These are phyloP conservation scores for Parnassius glacialis DNA, from an alignment of 2,888 invertebrate species.

Conservation along the genomic window DNA sequence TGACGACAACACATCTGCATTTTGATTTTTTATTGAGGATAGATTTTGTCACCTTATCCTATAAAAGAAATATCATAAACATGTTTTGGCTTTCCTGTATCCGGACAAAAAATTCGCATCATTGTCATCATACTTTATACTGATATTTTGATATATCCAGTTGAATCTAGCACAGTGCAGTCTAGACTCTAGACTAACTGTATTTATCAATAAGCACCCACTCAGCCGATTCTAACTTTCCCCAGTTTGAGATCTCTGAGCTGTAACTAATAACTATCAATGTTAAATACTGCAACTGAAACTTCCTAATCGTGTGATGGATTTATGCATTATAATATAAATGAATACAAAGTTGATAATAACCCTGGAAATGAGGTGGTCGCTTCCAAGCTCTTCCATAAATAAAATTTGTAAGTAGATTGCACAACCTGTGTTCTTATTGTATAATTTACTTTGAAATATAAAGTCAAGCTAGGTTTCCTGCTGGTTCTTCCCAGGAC, in stretches of 20 bases:
- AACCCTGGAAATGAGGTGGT: too few species aligned
- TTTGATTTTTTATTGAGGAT: too few species aligned
- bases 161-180: conserved; percentile 22
- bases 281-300: conserved; percentile 25
- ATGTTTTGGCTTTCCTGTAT: background rate
- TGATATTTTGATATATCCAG: conserved; percentile 11
- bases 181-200: conserved; percentile 31
- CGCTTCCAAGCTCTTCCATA: too few species aligned
- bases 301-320: conserved; percentile 23
- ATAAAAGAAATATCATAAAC: background rate
- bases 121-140: background rate
- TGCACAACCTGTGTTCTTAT: too few species aligned
- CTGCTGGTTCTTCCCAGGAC: too few species aligned
- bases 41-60: too few species aligned
- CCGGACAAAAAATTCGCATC: background rate
- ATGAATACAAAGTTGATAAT: too few species aligned
- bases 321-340: too few species aligned
- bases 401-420: too few species aligned
- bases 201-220: conserved; percentile 52
- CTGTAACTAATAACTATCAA: conserved; percentile 38
- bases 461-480: too few species aligned
- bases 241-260: conserved; percentile 61
- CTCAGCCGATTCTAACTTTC: conserved; percentile 60
- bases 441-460: too few species aligned
- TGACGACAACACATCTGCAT: too few species aligned